A percentile compares a stretch with the other conserved stretches of the same genome.
Conservation (phyloP, 2,113 vertebrate genomes). For the Nibea coibor region DNA sequence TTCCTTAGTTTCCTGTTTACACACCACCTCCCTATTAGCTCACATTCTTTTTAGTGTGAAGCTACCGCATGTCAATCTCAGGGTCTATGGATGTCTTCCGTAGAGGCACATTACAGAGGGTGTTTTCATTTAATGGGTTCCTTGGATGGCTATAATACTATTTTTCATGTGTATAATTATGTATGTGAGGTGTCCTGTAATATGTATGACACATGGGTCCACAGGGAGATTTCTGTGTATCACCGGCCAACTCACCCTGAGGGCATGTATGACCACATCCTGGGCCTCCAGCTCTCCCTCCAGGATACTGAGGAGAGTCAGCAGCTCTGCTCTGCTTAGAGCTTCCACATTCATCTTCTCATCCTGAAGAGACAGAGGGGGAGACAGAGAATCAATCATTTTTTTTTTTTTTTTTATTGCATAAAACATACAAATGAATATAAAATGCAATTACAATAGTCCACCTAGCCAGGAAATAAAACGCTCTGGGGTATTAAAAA, state of each 20-base stretch:
- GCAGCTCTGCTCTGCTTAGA: constrained; percentile 95
- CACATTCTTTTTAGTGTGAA: constrained; percentile 65
- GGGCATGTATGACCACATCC: constrained; percentile 95
- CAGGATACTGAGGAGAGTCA: constrained; percentile 96
- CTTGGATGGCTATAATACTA: neutral
- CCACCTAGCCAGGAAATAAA: neutral
- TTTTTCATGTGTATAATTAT: neutral
- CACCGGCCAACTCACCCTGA: constrained; percentile 87
- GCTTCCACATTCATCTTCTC: constrained; percentile 99
- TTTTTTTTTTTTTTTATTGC: constrained; percentile 30
- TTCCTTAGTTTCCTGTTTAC: constrained; percentile 78
- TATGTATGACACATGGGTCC: neutral
- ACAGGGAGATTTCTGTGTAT: constrained; percentile 7
- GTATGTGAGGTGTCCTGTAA: neutral
- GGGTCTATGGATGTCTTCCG: neutral
- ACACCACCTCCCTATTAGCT: constrained; percentile 58
- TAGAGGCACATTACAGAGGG: neutral
- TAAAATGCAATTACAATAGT: constrained; percentile 3
- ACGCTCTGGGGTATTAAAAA: neutral
- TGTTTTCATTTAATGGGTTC: neutral
- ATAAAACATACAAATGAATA: constrained; percentile 8
- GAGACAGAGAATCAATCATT: neutral
- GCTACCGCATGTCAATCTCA: constrained; percentile 40
- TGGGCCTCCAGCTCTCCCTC: constrained; percentile 98
- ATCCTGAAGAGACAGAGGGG: constrained; percentile 73